Conservation (phyloP, 2,113 vertebrate species). For the Rhombomys opimus region DNA sequence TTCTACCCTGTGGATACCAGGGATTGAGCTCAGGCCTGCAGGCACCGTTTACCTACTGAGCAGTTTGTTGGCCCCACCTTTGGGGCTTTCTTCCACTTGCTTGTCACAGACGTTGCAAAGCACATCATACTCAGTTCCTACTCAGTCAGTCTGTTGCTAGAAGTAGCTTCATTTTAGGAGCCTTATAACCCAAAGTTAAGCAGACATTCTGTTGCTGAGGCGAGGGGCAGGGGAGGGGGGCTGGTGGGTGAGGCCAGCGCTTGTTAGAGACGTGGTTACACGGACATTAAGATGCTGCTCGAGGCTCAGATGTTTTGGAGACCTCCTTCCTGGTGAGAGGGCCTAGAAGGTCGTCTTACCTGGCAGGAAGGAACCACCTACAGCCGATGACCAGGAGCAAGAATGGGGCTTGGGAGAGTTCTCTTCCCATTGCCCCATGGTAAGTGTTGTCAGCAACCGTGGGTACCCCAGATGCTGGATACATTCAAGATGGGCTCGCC, state of each 20-base stretch:
- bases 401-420: neutral
- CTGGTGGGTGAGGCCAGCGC: accelerated
- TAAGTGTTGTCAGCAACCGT: neutral
- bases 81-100: neutral
- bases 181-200: neutral
- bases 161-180: neutral
- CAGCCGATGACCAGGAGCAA: neutral
- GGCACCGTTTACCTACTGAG: neutral
- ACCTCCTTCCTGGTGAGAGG: neutral
- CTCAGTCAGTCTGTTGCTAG: neutral
- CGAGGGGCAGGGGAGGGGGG: neutral
- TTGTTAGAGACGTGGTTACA: neutral
- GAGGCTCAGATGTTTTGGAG: neutral
- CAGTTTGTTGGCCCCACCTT: neutral
- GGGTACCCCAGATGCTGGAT: accelerated
- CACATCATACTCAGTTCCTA: neutral
- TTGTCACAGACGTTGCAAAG: neutral
- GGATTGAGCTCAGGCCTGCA: neutral
- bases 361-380: neutral
- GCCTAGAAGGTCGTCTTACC: too few relatives aligned
- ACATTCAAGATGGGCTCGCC: neutral
- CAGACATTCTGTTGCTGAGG: neutral
- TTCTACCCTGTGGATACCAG: too few relatives aligned
- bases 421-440: accelerated
- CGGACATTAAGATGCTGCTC: neutral